Base-by-base conservation (phyloP, 1,140 invertebrate genomes). In the Diplogasteroides magnus region DNA sequence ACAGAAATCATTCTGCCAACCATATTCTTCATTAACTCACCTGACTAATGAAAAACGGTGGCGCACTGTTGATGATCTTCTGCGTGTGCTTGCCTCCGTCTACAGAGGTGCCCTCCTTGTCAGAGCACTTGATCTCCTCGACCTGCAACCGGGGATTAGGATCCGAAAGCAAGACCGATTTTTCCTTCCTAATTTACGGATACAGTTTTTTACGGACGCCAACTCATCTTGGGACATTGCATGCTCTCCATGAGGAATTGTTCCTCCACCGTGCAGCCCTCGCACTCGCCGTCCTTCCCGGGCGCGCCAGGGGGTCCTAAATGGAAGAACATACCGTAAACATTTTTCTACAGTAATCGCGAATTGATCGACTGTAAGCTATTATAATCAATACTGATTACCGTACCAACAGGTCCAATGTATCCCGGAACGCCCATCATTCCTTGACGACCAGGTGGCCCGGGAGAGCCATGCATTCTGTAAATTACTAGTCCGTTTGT, bases 321-420 rank as follows among this genome's bases (percentile, higher is more conserved):
- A 28, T 31, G 2, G 68, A 63, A 28, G 76, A 78, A 59, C 68
- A 32, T 67, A 75, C 80, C 56, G n/a, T n/a, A n/a, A 78, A 63
- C 77, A 78, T 58, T 76, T 66, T 2, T 57, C 23, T 23, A 78
- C 61, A 19, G 64, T 56, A 15, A 72, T 65, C 48, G 76, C 56
- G 11, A 73, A 58, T 14, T 70, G 70, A 14, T 81, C 65, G 28
- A 71, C 73, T 23, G 69, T 31, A 13, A 82, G 57, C 2, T 80
- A 80, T 68, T 80, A 81, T 23, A 73, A 68, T 2, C 72, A 69
- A 60, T 80, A 81, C 28, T 73, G 61, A 0, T 76, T 78, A 59
- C 81, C 77, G 14, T 67, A 60, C 37, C 79, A 78, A 3, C 61
- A 61, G 78, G 77, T n/a, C 77, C 77, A 61, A 62, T 74, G 37